Evolutionary conservation across 1,140 invertebrate genomes (phyloP), one percentile per base, ranked within the genome.

Genomic region (Atta colombica): DNA sequence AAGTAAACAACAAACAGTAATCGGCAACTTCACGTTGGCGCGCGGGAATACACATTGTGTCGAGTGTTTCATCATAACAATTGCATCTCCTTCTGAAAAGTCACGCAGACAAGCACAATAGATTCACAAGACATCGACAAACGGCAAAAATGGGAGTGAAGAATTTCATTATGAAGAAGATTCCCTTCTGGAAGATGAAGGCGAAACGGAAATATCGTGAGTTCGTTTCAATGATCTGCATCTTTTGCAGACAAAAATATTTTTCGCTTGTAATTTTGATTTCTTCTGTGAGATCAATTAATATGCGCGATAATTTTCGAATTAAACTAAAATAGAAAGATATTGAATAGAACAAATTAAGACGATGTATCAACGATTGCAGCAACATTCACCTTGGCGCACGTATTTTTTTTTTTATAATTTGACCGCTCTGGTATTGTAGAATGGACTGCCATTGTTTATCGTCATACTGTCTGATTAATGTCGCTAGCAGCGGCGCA

Each of bases 81-180:
- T 66, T 25, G 65, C 31, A 51, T 53, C 8, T 45, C 3, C 61
- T 53, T 18, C 3, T 14, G n/a, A 2, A 18, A 31, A 74, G 2
- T 55, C 45, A 25, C 78, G 49, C 7, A 7, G 49, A 7, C 2
- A 18, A 63, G 10, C 6, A 39, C 6, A 18, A 63, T 10, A 3
- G 39, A 45, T 39, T 1, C 5, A 12, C 28, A 1, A 21, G 16
- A 85, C 12, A 65, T 39, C 66, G 25, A 60, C 4, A 12, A 71
- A 21, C 25, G 2, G 12, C 51, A 49, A 92, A 90, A 77, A 94
- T 94, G 94, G 94, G 94, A 31, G 91, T 94, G 74, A 94, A 94
- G 85, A 94, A 91, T 85, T 94, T 94, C 39, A 92, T 94, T 28
- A 94, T 93, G 92, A 94, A 94, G 53, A 87, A 93, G 68, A 92